A percentile compares a stretch with the other conserved stretches of the same genome.
Conservation (phyloP, 2,113 vertebrate genomes). For the Gnathonemus longibarbis region DNA sequence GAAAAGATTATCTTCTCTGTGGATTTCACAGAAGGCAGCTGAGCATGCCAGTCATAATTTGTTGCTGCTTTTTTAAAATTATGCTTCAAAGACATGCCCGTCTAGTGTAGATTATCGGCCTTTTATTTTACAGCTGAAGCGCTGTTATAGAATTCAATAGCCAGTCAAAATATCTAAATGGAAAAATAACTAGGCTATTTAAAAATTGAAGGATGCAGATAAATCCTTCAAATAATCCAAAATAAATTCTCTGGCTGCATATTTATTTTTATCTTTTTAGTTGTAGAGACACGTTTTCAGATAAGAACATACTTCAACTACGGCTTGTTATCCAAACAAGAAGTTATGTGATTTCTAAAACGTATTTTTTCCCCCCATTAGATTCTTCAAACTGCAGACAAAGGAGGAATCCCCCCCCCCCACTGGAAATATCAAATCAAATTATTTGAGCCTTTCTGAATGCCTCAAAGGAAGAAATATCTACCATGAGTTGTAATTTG, state of each 20-base stretch:
- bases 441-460: conserved; percentile 8
- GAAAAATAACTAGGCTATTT: not conserved
- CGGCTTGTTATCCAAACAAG: not conserved
- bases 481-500: conserved; percentile 36
- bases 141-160: not conserved
- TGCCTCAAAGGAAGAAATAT: conserved; percentile 23
- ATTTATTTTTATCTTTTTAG: not conserved
- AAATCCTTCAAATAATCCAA: not conserved
- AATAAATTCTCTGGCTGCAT: not conserved
- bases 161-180: not conserved
- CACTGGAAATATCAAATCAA: not conserved
- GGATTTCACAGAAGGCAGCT: conserved; percentile 2
- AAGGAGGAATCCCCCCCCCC: conserved; percentile 8
- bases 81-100: not conserved
- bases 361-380: conserved; percentile 34
- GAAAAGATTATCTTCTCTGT: not conserved
- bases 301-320: not conserved
- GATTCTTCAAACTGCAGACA: conserved; percentile 24
- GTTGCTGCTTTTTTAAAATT: not conserved
- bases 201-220: not conserved
- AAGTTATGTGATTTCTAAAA: conserved; percentile 4
- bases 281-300: not conserved
- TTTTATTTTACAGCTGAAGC: not conserved
- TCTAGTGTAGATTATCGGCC: not conserved
- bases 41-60: not conserved